A percentile compares a stretch with the other conserved stretches of the same genome.
These are phyloP conservation scores for Cariama cristata DNA, from an alignment of 2,113 vertebrate genomes.

Conservation along the genomic window DNA sequence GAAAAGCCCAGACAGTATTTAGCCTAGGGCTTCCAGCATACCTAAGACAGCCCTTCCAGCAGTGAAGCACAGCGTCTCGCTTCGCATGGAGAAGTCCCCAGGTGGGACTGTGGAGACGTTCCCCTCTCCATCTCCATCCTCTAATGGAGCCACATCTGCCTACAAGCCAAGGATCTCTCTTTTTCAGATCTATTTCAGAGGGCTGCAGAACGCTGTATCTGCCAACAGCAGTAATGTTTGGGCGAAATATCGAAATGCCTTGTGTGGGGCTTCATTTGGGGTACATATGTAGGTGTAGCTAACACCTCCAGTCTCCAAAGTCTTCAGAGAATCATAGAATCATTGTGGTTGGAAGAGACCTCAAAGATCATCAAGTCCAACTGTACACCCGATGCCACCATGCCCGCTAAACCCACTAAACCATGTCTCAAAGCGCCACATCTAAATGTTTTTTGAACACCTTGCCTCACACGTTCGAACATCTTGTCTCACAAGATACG, in stretches of 20 bases:
- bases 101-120: background rate
- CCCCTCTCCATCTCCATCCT: background rate
- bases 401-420: too few relatives aligned
- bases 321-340: too few relatives aligned
- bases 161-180: background rate
- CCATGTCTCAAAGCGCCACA: too few relatives aligned
- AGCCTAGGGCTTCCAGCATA: background rate
- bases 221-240: background rate
- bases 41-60: background rate
- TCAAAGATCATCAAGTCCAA: too few relatives aligned
- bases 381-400: too few relatives aligned
- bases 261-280: background rate
- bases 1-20: background rate
- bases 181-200: background rate
- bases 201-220: background rate
- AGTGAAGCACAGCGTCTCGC: background rate
- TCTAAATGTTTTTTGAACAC: too few relatives aligned
- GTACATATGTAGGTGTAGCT: background rate
- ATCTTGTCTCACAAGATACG: background rate
- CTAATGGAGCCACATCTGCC: rapidly evolving
- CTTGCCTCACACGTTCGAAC: too few relatives aligned
- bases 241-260: background rate
- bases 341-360: too few relatives aligned
- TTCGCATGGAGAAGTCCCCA: rapidly evolving
- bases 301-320: background rate